These are phyloP conservation scores for Heliconius charithonia DNA, from an alignment of 2,888 invertebrate genomes.

Conservation along the genomic window DNA sequence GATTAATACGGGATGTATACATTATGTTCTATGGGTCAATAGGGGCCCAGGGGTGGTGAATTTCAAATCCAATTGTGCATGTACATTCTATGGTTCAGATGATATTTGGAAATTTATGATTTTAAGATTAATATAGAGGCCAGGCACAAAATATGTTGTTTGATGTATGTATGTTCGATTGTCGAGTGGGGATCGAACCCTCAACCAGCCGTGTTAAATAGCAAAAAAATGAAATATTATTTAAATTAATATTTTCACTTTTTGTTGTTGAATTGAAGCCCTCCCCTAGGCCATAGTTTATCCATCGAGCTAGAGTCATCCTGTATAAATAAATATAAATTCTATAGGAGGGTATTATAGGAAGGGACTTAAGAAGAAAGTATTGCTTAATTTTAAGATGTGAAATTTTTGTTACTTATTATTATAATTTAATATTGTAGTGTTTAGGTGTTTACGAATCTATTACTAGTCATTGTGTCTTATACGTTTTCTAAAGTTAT, in stretches of 20 bases:
- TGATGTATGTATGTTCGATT: no score
- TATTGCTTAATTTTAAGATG: slow-evolving; percentile 10
- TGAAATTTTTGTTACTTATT: background rate
- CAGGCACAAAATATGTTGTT: no score
- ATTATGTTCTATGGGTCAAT: background rate
- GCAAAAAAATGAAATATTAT: no score
- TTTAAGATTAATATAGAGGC: no score
- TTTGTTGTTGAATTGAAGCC: no score
- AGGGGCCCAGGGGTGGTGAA: background rate
- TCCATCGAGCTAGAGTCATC: background rate
- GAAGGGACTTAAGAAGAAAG: background rate
- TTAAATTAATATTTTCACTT: no score
- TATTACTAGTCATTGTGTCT: slow-evolving; percentile 2
- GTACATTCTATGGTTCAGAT: no score
- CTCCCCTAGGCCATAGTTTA: no score
- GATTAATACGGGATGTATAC: background rate
- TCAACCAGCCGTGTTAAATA: no score
- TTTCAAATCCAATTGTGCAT: background rate
- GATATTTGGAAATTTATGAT: no score
- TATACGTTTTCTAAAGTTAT: background rate
- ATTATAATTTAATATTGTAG: slow-evolving; percentile 9
- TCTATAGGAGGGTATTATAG: background rate
- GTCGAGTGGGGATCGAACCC: no score
- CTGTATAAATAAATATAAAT: background rate
- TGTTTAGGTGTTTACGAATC: slow-evolving; percentile 3